Conservation (phyloP, 2,797 vertebrate genomes). For the Urocyon cinereoargenteus region DNA sequence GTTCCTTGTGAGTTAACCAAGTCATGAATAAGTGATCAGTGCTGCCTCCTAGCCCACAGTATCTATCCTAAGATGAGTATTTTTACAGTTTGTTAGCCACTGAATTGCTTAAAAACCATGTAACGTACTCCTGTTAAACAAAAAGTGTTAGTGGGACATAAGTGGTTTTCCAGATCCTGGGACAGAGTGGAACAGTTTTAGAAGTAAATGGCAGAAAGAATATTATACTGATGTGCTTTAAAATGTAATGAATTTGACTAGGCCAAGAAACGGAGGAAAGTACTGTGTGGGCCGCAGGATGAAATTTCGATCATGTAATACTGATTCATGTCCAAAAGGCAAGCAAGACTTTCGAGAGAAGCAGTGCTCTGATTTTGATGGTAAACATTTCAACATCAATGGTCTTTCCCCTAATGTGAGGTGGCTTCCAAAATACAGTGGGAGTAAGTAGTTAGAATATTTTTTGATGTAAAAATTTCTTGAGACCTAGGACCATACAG, state of each 20-base stretch:
- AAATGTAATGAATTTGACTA: slow-evolving; percentile 84
- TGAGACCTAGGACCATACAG: not conserved
- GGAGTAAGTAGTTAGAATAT: slow-evolving; percentile 93
- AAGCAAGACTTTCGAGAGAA: slow-evolving; percentile 95
- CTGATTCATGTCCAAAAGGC: slow-evolving; percentile 95
- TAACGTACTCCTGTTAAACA: not conserved
- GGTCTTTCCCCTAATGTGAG: slow-evolving; percentile 95
- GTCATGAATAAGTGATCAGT: not conserved
- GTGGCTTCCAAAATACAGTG: slow-evolving; percentile 98
- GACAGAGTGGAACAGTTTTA: slow-evolving; percentile 59
- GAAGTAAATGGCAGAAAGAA: slow-evolving; percentile 23
- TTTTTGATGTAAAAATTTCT: slow-evolving; percentile 52
- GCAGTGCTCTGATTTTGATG: slow-evolving; percentile 97
- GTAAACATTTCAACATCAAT: slow-evolving; percentile 98
- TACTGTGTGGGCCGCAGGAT: slow-evolving; percentile 98
- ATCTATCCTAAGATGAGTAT: not conserved
- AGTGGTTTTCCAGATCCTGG: slow-evolving; percentile 31
- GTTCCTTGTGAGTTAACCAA: slow-evolving; percentile 5
- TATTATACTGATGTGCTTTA: slow-evolving; percentile 73
- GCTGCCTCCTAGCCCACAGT: not conserved
- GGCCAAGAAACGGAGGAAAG: slow-evolving; percentile 96
- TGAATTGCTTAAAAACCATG: not conserved
- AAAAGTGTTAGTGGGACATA: not conserved
- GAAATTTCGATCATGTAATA: slow-evolving; percentile 99
- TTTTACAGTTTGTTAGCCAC: not conserved